Base-by-base conservation (phyloP, 2,888 invertebrate genomes). In the Aradus depressus region DNA sequence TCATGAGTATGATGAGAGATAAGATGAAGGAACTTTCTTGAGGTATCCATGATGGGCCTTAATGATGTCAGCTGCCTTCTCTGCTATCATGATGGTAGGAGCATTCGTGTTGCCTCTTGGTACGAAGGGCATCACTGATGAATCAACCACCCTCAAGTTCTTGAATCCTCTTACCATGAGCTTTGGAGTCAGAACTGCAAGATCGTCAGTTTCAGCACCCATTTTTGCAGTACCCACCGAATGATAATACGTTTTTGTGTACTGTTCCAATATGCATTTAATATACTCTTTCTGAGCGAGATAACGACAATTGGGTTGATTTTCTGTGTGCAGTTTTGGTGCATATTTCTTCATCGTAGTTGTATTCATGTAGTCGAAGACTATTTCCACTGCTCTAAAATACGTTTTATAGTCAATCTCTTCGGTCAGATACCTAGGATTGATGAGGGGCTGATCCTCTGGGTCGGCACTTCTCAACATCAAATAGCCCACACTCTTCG, bases 201-300 rank as follows among this genome's bases (percentile, higher is more conserved):
- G 2, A 2, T 53, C 37, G 21, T 50, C 42, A 8, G 34, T 23
- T 1, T 34, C 18, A 0, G 68, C 41, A 16, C 59, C 60, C 59
- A 60, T 60, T 10, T 51, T 58, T n/a, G 50, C 50, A 0, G 65
- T 34, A 31, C 53, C 53, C 23, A 45, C 41, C 22, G 48, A 79
- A 67, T 82, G 81, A 60, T 70, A 80, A 39, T 88, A 84, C 0
- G 88, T 88, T 3, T 79, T 80, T 0, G 85, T 83, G 57, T 87
- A 88, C 31, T 83, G 76, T 5, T 82, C 69, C n/a, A 87, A 82
- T 83, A 87, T 84, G 61, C 89, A 90, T 63, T 23, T 8, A 3
- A 44, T 34, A 12, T 35, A 44, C 87, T 63, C 81, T n/a, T n/a
- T n/a, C n/a, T n/a, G n/a, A n/a, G n/a, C n/a, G n/a, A n/a, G n/a